Conservation (phyloP, 2,113 vertebrate species). For the Equus quagga region DNA sequence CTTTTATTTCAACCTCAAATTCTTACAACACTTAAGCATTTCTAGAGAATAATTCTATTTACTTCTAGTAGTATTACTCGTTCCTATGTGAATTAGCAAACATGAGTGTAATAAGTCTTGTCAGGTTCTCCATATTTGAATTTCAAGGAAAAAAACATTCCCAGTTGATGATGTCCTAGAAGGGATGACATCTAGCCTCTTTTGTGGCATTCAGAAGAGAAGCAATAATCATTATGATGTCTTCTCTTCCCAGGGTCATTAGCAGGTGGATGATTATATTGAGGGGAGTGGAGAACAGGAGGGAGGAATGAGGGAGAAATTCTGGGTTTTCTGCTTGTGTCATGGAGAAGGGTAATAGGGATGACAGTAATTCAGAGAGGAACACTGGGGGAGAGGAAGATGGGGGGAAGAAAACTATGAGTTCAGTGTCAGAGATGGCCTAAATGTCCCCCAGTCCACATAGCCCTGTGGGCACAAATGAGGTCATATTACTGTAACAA, state of each 20-base stretch:
- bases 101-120: background rate
- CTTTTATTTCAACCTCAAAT: background rate
- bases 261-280: background rate
- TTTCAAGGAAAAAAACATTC: background rate
- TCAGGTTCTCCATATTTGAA: background rate
- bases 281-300: background rate
- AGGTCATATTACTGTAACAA: background rate
- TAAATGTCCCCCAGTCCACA: background rate
- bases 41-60: background rate
- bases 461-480: background rate
- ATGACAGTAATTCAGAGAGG: background rate
- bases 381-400: background rate
- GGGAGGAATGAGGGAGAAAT: background rate
- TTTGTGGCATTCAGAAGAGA: background rate
- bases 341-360: background rate
- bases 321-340: background rate
- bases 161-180: background rate
- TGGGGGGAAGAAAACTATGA: background rate
- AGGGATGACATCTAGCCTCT: background rate
- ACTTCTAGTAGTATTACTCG: background rate
- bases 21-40: background rate
- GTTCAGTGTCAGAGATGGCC: background rate
- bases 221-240: background rate
- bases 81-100: background rate
- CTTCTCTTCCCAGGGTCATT: background rate